phyloP scores from a whole-genome alignment of 1,140 invertebrate genomes.

The Drosophila orosa region DNA sequence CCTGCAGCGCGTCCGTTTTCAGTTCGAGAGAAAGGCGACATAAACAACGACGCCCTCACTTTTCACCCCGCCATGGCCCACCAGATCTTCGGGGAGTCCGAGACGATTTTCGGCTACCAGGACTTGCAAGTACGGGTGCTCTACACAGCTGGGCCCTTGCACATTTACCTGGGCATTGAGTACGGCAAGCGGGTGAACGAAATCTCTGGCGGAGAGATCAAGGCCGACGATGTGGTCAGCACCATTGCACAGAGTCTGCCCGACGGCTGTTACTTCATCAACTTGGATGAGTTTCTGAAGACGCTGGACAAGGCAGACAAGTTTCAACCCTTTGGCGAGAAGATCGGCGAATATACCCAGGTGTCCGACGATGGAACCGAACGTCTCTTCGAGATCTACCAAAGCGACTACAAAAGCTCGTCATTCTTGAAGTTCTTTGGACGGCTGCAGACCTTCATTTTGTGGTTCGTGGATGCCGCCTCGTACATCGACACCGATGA shows the following conservation, averaged over 20 bases:
- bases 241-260: conserved; percentile 88
- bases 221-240: conserved; percentile 93
- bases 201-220: conserved; percentile 85
- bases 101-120: conserved; percentile 97
- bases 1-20: conserved; percentile 21
- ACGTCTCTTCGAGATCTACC: conserved; percentile 92
- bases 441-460: conserved; percentile 94
- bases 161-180: conserved; percentile 87
- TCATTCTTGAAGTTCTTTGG: conserved; percentile 93
- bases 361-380: conserved; percentile 85
- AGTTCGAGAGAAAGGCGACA: conserved; percentile 89
- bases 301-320: conserved; percentile 81
- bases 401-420: conserved; percentile 88
- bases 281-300: conserved; percentile 81
- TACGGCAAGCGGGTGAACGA: conserved; percentile 74
- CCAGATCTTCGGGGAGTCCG: conserved; percentile 96
- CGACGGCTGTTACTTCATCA: conserved; percentile 79
- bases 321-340: conserved; percentile 84
- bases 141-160: conserved; percentile 92
- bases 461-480: conserved; percentile 98
- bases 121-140: conserved; percentile 92
- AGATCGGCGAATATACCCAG: conserved; percentile 82
- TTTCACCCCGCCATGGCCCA: conserved; percentile 96
- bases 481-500: conserved; percentile 97
- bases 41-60: conserved; percentile 88